These are phyloP conservation scores for Urosaurus nigricauda DNA, from an alignment of 2,797 vertebrate species.

Conservation along the genomic window DNA sequence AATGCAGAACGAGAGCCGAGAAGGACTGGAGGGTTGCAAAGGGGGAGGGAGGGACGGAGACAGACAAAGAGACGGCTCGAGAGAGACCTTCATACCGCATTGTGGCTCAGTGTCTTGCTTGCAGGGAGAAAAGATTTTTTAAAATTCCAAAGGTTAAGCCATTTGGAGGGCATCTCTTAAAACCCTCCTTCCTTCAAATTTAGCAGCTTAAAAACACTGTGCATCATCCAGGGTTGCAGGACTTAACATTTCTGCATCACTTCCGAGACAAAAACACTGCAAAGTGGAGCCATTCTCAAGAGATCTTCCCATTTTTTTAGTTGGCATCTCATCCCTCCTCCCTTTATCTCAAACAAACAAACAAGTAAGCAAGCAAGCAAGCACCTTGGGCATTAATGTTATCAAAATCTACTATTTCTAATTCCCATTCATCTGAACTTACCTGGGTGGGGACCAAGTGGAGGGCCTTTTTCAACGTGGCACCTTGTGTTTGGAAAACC, in stretches of 20 bases:
- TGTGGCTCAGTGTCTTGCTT: conserved; percentile 53
- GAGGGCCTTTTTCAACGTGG: not conserved
- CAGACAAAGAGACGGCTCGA: conserved; percentile 76
- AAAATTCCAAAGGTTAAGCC: not conserved
- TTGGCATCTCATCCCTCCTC: too few relatives aligned
- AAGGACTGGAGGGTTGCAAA: conserved; percentile 60
- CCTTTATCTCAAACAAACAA: not conserved
- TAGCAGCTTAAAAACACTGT: not conserved
- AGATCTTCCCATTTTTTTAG: not conserved
- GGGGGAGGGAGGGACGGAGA: conserved; percentile 67
- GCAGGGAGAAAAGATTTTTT: conserved; percentile 39
- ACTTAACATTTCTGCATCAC: not conserved
- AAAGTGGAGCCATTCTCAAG: not conserved
- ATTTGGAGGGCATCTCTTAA: not conserved
- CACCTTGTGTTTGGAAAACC: not conserved
- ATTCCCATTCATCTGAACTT: not conserved
- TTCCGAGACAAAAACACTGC: not conserved
- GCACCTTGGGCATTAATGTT: not conserved
- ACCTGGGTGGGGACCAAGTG: too few relatives aligned
- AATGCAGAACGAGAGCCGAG: conserved; percentile 75
- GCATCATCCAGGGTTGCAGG: not conserved
- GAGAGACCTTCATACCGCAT: conserved; percentile 64
- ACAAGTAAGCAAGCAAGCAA: too few relatives aligned
- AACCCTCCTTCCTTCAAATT: not conserved
- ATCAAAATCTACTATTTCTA: not conserved